Conservation (phyloP, 2,888 invertebrate species). For the Phytoseiulus persimilis region DNA sequence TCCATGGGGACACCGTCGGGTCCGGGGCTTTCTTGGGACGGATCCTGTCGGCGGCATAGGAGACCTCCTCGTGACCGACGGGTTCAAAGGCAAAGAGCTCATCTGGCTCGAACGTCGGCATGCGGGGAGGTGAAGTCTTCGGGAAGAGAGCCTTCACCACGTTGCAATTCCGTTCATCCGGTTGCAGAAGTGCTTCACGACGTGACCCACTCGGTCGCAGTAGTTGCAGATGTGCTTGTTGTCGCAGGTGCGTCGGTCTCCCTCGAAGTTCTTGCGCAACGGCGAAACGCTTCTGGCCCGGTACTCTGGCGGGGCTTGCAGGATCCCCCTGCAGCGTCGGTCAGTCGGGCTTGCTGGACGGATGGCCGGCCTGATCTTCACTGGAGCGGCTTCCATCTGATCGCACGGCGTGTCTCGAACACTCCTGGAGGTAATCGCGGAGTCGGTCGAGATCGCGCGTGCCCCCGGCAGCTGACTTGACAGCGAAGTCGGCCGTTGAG, state of each 20-base stretch:
- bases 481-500: background rate
- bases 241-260: background rate
- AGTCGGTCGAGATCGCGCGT: background rate
- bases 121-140: no score
- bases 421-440: background rate
- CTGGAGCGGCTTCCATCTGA: background rate
- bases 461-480: background rate
- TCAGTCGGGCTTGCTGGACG: no score
- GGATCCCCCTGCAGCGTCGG: no score
- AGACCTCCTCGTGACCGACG: no score
- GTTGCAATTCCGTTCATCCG: background rate
- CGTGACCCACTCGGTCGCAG: background rate
- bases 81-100: no score
- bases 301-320: no score
- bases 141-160: no score
- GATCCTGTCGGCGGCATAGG: no score
- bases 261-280: background rate
- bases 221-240: background rate
- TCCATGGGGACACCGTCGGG: no score
- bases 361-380: background rate
- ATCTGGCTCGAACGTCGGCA: no score
- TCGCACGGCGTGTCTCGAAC: background rate
- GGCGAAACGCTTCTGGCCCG: background rate
- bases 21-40: no score
- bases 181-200: background rate